Evolutionary conservation across 2,888 invertebrate genomes (phyloP).

Genomic region (Anticlea derivata): DNA sequence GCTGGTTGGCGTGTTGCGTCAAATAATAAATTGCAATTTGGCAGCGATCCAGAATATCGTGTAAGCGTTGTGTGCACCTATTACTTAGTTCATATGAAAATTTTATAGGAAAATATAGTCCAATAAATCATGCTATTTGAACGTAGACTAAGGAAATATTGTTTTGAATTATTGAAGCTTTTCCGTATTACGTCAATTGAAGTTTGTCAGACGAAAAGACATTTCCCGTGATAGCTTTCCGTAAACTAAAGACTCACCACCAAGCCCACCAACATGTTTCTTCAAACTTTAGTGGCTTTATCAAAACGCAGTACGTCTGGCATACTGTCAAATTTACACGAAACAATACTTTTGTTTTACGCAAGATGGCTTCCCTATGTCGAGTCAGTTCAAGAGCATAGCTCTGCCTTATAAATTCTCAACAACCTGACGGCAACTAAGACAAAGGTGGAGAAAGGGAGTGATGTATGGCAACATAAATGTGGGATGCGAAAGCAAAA

Average conservation of each 20-base stretch:
- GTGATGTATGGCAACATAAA: slow-evolving; percentile 30
- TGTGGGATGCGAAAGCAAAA: too few species aligned
- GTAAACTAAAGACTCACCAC: background rate
- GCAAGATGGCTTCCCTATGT: slow-evolving; percentile 13
- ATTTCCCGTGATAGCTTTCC: background rate
- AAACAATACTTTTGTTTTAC: slow-evolving; percentile 15
- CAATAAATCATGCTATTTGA: slow-evolving; percentile 19
- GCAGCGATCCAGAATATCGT: slow-evolving; percentile 52
- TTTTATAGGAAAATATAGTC: slow-evolving; percentile 32
- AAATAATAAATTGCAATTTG: slow-evolving; percentile 64
- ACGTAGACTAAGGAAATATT: slow-evolving; percentile 12
- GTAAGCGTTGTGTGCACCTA: slow-evolving; percentile 44
- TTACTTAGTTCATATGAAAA: slow-evolving; percentile 39
- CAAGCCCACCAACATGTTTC: background rate
- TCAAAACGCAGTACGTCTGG: too few species aligned
- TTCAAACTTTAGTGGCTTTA: slow-evolving; percentile 5
- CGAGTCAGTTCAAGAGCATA: slow-evolving; percentile 13
- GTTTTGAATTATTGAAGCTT: slow-evolving; percentile 5
- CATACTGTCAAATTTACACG: slow-evolving; percentile 10
- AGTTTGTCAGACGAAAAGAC: too few species aligned
- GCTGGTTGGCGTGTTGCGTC: slow-evolving; percentile 52
- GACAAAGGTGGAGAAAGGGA: slow-evolving; percentile 34
- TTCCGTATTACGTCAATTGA: background rate
- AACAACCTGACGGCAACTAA: slow-evolving; percentile 21
- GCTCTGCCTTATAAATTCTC: slow-evolving; percentile 25